phyloP scores from a whole-genome alignment of 2,797 vertebrate genomes.

The Xyrichtys novacula region DNA sequence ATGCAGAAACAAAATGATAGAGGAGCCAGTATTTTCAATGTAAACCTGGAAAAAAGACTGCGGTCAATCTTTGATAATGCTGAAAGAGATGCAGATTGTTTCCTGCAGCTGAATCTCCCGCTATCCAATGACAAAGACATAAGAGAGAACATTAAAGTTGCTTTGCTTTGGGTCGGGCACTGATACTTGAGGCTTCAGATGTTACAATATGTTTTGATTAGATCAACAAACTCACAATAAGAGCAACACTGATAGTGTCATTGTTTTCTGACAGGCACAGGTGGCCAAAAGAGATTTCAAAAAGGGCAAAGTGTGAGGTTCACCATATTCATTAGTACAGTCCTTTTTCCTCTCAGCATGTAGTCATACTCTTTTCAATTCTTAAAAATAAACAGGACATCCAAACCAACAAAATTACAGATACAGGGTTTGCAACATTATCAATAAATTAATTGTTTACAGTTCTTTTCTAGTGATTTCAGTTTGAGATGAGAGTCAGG shows the following conservation, averaged over 20 bases:
- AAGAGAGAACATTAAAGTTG: slow-evolving; percentile 24
- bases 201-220: slow-evolving; percentile 39
- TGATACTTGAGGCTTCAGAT: slow-evolving; percentile 18
- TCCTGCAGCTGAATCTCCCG: slow-evolving; percentile 30
- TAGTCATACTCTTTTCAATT: slow-evolving; percentile 50
- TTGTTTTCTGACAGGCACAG: slow-evolving; percentile 68
- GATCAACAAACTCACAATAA: slow-evolving; percentile 47
- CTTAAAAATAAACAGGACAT: slow-evolving; percentile 49
- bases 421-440: slow-evolving; percentile 60
- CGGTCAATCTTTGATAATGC: slow-evolving; percentile 23
- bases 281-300: slow-evolving; percentile 55
- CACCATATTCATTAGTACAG: slow-evolving; percentile 27
- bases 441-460: slow-evolving; percentile 79
- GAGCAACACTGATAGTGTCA: slow-evolving; percentile 27
- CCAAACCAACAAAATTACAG: slow-evolving; percentile 46
- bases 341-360: slow-evolving; percentile 45
- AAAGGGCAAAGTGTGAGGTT: slow-evolving; percentile 38
- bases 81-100: slow-evolving; percentile 24
- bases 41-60: slow-evolving; percentile 40
- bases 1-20: slow-evolving; percentile 39
- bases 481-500: slow-evolving; percentile 47
- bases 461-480: slow-evolving; percentile 55
- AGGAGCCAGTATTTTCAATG: slow-evolving; percentile 32
- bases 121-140: slow-evolving; percentile 14
- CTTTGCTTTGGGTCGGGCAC: slow-evolving; percentile 27